Conservation (phyloP, 2,113 vertebrate species). For the Chionodraco myersi region DNA sequence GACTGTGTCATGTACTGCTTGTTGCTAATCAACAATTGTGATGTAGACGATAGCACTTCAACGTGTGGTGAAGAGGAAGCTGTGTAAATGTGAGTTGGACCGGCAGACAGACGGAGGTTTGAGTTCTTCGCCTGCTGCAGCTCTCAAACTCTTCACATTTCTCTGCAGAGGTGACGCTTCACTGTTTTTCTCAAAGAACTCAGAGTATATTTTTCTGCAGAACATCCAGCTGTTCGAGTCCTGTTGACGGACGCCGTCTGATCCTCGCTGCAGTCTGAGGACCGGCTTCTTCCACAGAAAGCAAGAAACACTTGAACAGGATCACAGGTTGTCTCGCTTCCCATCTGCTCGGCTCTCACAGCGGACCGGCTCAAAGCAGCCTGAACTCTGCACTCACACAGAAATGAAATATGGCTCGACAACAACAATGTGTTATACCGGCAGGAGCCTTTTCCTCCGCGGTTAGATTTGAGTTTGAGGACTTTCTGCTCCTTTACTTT, state of each 20-base stretch:
- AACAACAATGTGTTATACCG: slow-evolving; percentile 6
- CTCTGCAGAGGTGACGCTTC: slow-evolving; percentile 2
- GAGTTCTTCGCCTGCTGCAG: slow-evolving; percentile 16
- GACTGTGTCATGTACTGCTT: neutral
- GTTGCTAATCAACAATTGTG: neutral
- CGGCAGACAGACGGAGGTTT: neutral
- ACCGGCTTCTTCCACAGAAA: neutral
- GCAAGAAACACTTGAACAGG: neutral
- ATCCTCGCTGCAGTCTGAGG: neutral
- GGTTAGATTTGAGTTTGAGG: slow-evolving; percentile 1
- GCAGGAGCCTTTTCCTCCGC: neutral
- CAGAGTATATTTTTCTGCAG: neutral
- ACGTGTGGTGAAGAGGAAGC: neutral
- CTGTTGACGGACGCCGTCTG: neutral
- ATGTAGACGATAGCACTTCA: neutral
- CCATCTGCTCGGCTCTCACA: neutral
- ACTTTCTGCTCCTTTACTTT: slow-evolving; percentile 15
- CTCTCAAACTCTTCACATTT: neutral
- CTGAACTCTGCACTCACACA: neutral
- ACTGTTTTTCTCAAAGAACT: neutral
- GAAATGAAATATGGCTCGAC: slow-evolving; percentile 21
- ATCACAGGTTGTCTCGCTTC: neutral
- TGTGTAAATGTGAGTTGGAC: neutral
- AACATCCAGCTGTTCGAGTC: neutral
- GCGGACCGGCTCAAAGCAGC: neutral